Evolutionary conservation across 2,113 vertebrate genomes (phyloP).

Genomic region (Todiramphus chloris): DNA sequence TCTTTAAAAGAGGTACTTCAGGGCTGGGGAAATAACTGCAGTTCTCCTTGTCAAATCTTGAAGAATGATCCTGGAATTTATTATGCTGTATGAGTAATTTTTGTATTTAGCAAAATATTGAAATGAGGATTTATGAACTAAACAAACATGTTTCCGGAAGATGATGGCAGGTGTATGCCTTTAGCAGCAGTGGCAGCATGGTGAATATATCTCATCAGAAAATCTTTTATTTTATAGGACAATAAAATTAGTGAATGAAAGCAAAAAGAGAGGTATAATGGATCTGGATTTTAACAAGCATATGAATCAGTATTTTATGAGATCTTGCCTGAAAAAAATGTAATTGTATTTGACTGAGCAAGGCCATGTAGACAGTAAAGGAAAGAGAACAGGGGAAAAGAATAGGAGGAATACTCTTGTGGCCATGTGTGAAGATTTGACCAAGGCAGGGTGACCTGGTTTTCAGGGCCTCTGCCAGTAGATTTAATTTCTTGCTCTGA

Average conservation of each 20-base stretch:
- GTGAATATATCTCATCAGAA: neutral
- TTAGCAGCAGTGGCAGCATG: neutral
- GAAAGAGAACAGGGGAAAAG: neutral
- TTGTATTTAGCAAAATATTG: conserved; percentile 18
- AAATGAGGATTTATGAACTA: conserved; percentile 13
- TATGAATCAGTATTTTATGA: conserved; percentile 17
- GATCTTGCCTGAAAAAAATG: neutral
- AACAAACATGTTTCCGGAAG: conserved; percentile 8
- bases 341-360: neutral
- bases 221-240: conserved; percentile 35
- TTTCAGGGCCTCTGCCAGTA: neutral
- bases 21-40: neutral
- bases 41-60: neutral
- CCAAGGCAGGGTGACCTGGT: neutral
- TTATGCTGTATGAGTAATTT: neutral
- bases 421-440: neutral
- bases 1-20: neutral
- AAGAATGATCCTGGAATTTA: conserved; percentile 20
- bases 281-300: conserved; percentile 27
- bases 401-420: neutral
- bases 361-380: neutral
- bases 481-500: neutral
- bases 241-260: conserved; percentile 60
- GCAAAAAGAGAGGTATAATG: conserved; percentile 35
- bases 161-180: neutral